Conservation (phyloP, 1,140 invertebrate genomes). For the Drosophila pandora region DNA sequence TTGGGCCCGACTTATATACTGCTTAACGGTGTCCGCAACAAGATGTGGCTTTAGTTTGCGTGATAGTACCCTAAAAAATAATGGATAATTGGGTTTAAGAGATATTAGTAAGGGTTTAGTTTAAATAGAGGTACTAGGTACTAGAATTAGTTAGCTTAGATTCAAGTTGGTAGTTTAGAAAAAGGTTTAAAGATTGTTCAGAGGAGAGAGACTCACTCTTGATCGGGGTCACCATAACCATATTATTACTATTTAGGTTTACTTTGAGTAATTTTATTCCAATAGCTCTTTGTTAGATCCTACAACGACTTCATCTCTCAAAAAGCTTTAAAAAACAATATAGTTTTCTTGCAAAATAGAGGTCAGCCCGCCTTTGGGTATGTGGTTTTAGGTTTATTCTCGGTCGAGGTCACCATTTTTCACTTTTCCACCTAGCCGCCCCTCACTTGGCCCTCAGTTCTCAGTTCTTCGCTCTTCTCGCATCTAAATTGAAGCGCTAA, state of each 20-base stretch:
- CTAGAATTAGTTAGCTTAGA: too few relatives aligned
- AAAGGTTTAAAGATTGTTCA: too few relatives aligned
- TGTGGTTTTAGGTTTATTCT: constrained; percentile 28
- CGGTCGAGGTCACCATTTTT: constrained; percentile 38
- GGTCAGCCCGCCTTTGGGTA: not conserved
- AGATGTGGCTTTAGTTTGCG: constrained; percentile 83
- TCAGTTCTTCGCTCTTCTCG: constrained; percentile 16
- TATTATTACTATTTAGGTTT: too few relatives aligned
- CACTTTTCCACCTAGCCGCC: not conserved
- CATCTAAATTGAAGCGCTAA: constrained; percentile 61
- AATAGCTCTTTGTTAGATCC: too few relatives aligned
- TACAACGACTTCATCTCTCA: too few relatives aligned
- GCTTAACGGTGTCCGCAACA: constrained; percentile 83
- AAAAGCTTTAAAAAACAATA: too few relatives aligned
- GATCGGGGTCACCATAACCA: too few relatives aligned
- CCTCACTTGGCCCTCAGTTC: not conserved
- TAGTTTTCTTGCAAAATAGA: not conserved
- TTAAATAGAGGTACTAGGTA: not conserved
- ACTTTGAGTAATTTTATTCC: too few relatives aligned
- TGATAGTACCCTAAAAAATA: constrained; percentile 69
- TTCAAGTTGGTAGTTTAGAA: too few relatives aligned
- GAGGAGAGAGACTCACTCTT: too few relatives aligned
- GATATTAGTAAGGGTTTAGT: not conserved
- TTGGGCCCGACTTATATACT: constrained; percentile 83
- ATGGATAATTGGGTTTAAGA: not conserved